Evolutionary conservation across 2,888 invertebrate genomes (phyloP).

Genomic region (Villa cingulata): DNA sequence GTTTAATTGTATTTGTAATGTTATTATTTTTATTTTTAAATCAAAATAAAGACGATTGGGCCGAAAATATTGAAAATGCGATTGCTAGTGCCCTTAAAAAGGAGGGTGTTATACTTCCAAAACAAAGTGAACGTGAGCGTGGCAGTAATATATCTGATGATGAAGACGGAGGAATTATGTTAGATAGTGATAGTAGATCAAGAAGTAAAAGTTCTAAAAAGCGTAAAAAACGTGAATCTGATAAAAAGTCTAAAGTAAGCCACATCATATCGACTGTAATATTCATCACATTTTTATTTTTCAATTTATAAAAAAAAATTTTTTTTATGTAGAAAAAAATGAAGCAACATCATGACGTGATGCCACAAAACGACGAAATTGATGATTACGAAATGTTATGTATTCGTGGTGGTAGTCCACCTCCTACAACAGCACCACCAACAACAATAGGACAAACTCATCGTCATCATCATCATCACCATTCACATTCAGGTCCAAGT

Average conservation of each 20-base stretch:
- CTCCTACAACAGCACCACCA: constrained; percentile 18
- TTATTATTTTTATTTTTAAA: too few species aligned
- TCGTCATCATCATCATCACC: constrained; percentile 4
- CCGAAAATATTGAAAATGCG: constrained; percentile 63
- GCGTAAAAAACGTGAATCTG: constrained; percentile 23
- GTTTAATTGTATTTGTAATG: too few species aligned
- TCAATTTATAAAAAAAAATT: background rate
- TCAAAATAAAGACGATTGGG: constrained; percentile 75
- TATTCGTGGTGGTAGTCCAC: constrained; percentile 62
- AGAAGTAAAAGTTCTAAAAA: constrained; percentile 25
- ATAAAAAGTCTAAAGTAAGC: constrained; percentile 19
- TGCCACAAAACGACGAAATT: constrained; percentile 39
- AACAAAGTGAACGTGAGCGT: constrained; percentile 35
- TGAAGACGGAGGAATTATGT: background rate
- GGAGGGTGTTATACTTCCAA: constrained; percentile 39
- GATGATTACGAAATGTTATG: constrained; percentile 73
- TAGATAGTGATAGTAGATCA: constrained; percentile 3
- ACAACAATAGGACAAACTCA: too few species aligned
- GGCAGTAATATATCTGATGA: constrained; percentile 32
- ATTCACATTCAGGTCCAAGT: constrained; percentile 18
- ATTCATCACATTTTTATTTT: too few species aligned
- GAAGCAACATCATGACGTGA: background rate
- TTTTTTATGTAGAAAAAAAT: constrained; percentile 1
- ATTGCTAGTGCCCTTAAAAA: constrained; percentile 62
- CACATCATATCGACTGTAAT: background rate